Evolutionary conservation across 2,113 vertebrate genomes (phyloP), one percentile per base, ranked within the genome.

Genomic region (Suncus etruscus): DNA sequence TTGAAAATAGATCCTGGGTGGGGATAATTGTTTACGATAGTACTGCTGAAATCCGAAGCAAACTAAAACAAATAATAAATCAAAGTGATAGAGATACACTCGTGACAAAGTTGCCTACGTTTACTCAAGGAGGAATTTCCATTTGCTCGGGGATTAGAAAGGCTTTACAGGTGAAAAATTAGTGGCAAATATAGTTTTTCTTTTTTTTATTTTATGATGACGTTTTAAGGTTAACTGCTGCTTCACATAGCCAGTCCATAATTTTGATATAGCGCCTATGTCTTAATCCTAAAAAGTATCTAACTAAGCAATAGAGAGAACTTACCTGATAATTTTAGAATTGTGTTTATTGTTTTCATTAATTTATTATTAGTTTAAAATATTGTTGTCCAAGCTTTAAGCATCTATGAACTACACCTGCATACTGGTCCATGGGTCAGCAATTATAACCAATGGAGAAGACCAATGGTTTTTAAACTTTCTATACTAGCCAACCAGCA

Each of bases 11-110:
- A 61, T 95, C 98, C 87, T 89, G 61, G 95, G 96, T 96, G 83
- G 98, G 97, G 54, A 97, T 98, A 93, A 96, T 98, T 58, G 87
- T 92, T 15, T 98, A 98, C 94, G 0, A 51, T 0, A 11, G 1
- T 25, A 0, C 0, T 0, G 95, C 97, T 54, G 1, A 0, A 5
- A 6, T 77, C 74, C 3, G 1, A 93, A 89, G 51, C 66, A 0
- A 4, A 1, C 81, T 98, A 69, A 82, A 78, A 75, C 91, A 95
- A 95, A 95, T 98, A 51, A 73, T 6, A 16, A 66, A 14, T 45
- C 58, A 61, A 0, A 1, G 1, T 0, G 70, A 92, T 51, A 93
- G 96, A 63, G 29, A 70, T 15, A 0, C 20, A 0, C 96, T 98
- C 29, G 8, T 86, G 68, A 0, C 0, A 0, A 18, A 0, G 3